Conservation (phyloP, 1,140 invertebrate species). For the Chelonus insularis region DNA sequence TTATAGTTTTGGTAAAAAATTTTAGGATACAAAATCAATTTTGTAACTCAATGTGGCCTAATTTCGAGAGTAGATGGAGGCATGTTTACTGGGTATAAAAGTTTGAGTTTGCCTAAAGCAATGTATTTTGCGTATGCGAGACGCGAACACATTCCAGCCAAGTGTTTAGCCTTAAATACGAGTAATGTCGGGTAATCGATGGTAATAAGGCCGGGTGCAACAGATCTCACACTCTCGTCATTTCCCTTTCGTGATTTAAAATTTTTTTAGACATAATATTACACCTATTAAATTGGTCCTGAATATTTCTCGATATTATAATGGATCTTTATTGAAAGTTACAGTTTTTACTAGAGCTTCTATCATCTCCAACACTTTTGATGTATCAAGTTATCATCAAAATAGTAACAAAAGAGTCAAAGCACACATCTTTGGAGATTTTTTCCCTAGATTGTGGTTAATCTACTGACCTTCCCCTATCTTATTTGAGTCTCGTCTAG, state of each 20-base stretch:
- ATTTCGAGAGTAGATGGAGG: background rate
- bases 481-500: background rate
- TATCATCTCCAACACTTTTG: slow-evolving; percentile 14
- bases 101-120: background rate
- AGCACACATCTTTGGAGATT: too few relatives aligned
- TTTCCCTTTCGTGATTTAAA: too few relatives aligned
- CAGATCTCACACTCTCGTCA: background rate
- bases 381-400: too few relatives aligned
- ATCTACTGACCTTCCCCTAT: background rate
- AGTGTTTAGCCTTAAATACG: slow-evolving; percentile 51
- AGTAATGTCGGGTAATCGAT: slow-evolving; percentile 50
- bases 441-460: too few relatives aligned
- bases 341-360: background rate
- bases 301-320: too few relatives aligned
- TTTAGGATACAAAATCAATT: slow-evolving; percentile 1
- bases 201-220: slow-evolving; percentile 42
- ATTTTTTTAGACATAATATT: too few relatives aligned
- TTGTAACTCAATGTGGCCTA: background rate
- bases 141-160: slow-evolving; percentile 36
- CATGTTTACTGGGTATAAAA: background rate
- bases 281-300: too few relatives aligned
- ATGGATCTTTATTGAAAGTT: too few relatives aligned
- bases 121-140: slow-evolving; percentile 39
- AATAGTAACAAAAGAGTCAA: too few relatives aligned
- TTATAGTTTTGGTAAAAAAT: too few relatives aligned